phyloP scores from a whole-genome alignment of 2,888 invertebrate genomes.

The Apamea anceps region DNA sequence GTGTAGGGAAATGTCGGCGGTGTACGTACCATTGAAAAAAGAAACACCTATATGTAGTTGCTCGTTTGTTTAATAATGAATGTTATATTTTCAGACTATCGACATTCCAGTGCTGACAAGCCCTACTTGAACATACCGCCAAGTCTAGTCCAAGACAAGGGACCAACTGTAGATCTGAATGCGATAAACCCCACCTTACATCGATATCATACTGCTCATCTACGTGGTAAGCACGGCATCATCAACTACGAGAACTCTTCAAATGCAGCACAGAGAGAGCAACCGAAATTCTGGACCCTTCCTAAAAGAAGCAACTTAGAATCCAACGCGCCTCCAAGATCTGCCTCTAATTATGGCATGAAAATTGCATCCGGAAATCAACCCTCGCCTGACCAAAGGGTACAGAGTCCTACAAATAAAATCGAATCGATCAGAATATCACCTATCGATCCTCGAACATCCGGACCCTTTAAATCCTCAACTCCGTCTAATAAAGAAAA shows the following conservation, averaged over 20 bases:
- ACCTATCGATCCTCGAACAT: slow-evolving; percentile 92
- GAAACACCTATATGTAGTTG: background rate
- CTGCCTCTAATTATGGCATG: slow-evolving; percentile 71
- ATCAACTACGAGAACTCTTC: slow-evolving; percentile 79
- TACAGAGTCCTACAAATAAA: slow-evolving; percentile 55
- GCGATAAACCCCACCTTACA: slow-evolving; percentile 79
- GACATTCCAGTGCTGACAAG: slow-evolving; percentile 91
- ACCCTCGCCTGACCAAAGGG: slow-evolving; percentile 64
- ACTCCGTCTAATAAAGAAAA: slow-evolving; percentile 91
- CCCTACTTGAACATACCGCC: slow-evolving; percentile 80
- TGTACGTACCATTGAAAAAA: slow-evolving; percentile 2
- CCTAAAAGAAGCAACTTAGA: slow-evolving; percentile 83
- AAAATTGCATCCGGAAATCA: slow-evolving; percentile 68
- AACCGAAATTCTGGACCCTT: slow-evolving; percentile 91
- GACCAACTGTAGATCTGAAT: slow-evolving; percentile 77
- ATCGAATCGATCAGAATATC: slow-evolving; percentile 91
- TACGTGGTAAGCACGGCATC: slow-evolving; percentile 81
- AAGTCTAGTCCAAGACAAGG: slow-evolving; percentile 74
- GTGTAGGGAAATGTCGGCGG: slow-evolving; percentile 12
- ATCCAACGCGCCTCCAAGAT: slow-evolving; percentile 68
- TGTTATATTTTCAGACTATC: slow-evolving; percentile 90
- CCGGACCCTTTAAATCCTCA: slow-evolving; percentile 92
- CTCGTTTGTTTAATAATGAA: slow-evolving; percentile 26
- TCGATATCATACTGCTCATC: slow-evolving; percentile 80
- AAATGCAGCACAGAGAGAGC: slow-evolving; percentile 73